These are phyloP conservation scores for Plutella xylostella DNA, from an alignment of 2,888 invertebrate species.

Conservation along the genomic window DNA sequence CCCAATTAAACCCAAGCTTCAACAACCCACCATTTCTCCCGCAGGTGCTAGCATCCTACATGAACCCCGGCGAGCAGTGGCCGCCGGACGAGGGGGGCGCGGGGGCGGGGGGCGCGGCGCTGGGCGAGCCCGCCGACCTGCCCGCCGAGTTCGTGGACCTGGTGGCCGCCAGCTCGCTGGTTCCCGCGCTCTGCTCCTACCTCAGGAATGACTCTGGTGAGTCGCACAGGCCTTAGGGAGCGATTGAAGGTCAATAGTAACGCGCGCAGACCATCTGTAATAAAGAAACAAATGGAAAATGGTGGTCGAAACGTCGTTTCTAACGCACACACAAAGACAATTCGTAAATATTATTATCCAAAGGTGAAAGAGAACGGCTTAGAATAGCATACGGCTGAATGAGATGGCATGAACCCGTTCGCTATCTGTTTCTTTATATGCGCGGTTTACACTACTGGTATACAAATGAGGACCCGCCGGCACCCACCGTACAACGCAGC, in stretches of 20 bases:
- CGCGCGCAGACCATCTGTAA: background rate
- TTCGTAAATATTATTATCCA: background rate
- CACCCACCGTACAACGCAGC: too few relatives aligned
- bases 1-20: background rate
- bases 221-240: slow-evolving; percentile 4
- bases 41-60: slow-evolving; percentile 87
- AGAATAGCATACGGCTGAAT: too few relatives aligned
- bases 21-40: background rate
- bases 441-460: too few relatives aligned
- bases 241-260: background rate
- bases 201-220: slow-evolving; percentile 90
- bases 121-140: slow-evolving; percentile 9
- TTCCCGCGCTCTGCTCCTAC: slow-evolving; percentile 91
- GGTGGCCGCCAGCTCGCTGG: slow-evolving; percentile 83
- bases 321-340: background rate
- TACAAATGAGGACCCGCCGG: too few relatives aligned
- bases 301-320: background rate
- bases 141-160: slow-evolving; percentile 82
- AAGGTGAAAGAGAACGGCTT: too few relatives aligned
- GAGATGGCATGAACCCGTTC: too few relatives aligned
- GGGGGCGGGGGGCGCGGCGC: slow-evolving; percentile 34
- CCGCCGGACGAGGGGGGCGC: slow-evolving; percentile 56
- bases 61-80: slow-evolving; percentile 78
- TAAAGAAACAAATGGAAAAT: background rate
- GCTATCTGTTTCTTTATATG: too few relatives aligned